Evolutionary conservation across 2,797 vertebrate species (phyloP).

Genomic region (Limosa lapponica): DNA sequence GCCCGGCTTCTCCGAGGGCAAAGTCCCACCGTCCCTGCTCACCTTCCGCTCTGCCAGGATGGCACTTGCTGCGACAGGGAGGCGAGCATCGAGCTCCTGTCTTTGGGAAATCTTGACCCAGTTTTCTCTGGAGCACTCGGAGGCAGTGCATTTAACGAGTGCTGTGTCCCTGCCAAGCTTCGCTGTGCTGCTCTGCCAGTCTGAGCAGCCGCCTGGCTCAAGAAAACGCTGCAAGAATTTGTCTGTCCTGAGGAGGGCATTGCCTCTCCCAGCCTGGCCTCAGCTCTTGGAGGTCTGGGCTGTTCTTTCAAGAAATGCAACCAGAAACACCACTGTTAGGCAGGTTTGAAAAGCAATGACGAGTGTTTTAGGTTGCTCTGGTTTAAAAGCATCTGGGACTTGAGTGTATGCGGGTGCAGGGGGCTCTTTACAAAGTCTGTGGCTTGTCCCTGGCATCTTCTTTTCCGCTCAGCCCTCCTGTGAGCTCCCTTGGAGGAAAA

Average conservation of each 20-base stretch:
- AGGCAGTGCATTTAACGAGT: not conserved
- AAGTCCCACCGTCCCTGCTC: not conserved
- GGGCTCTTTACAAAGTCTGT: not conserved
- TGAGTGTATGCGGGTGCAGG: accelerated
- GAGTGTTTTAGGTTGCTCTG: not conserved
- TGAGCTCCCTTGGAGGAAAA: accelerated
- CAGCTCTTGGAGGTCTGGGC: accelerated
- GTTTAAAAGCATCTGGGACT: not conserved
- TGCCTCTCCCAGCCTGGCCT: not conserved
- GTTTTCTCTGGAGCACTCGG: not conserved
- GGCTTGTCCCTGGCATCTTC: not conserved
- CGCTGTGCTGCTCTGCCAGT: not conserved
- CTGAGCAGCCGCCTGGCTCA: not conserved
- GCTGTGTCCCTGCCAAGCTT: not conserved
- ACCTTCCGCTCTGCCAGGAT: not conserved
- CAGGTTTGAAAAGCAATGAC: not conserved
- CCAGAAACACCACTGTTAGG: accelerated
- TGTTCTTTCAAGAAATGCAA: not conserved
- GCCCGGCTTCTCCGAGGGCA: not conserved
- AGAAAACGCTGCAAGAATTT: not conserved
- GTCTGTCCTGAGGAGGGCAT: not conserved
- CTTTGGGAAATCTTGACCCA: conserved; percentile 7
- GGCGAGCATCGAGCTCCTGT: not conserved
- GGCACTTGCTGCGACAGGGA: not conserved
- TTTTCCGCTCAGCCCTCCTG: not conserved